A percentile compares a stretch with the other conserved stretches of the same genome.
phyloP scores from a whole-genome alignment of 2,113 vertebrate species.

The Myanophis thanlyinensis region DNA sequence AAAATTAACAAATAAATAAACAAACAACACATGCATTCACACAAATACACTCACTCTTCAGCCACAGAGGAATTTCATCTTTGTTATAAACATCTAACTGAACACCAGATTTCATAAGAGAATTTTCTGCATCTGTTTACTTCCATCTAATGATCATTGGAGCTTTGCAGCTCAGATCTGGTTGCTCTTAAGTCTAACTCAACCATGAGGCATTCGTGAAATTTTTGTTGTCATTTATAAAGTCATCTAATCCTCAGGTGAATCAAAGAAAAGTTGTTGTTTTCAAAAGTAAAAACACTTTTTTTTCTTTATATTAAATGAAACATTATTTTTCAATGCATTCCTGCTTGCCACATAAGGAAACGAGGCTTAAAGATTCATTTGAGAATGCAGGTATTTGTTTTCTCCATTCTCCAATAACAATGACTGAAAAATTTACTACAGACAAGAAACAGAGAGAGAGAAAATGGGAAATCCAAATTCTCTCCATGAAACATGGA shows the following conservation, averaged over 20 bases:
- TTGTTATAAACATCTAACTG: neutral
- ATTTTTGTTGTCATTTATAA: neutral
- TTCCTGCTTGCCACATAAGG: neutral
- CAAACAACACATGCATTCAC: no score
- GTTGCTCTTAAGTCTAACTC: neutral
- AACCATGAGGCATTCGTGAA: neutral
- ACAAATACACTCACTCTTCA: neutral
- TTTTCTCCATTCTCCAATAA: neutral
- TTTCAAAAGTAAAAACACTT: neutral
- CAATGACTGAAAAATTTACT: neutral
- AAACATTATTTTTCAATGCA: neutral
- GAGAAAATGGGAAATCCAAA: neutral
- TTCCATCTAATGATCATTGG: neutral
- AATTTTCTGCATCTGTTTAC: neutral
- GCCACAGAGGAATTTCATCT: neutral
- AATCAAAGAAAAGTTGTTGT: neutral
- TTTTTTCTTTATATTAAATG: neutral
- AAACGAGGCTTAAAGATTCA: neutral
- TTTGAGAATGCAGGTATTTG: neutral
- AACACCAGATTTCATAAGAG: neutral
- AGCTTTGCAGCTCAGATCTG: neutral
- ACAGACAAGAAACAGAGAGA: neutral
- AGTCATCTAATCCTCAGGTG: neutral
- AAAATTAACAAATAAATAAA: neutral
- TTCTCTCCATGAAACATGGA: neutral